Conservation (phyloP, 2,797 vertebrate species). For the Neostethus bicornis region DNA sequence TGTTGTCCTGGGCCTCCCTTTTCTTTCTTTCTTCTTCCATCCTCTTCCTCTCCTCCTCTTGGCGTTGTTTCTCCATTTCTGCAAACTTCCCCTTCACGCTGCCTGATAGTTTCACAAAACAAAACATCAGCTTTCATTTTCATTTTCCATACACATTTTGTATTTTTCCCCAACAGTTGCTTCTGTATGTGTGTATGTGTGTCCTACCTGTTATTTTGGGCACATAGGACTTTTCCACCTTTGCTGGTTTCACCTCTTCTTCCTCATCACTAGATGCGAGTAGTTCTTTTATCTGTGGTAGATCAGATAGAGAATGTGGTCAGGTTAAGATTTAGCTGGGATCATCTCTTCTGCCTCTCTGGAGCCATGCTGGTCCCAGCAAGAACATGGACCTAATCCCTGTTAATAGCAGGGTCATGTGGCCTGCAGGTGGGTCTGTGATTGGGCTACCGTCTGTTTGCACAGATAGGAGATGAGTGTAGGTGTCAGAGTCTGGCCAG, state of each 20-base stretch:
- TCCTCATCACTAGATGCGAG: conserved; percentile 96
- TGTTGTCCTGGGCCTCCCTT: conserved; percentile 89
- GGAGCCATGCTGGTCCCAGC: conserved; percentile 78
- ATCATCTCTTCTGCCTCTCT: conserved; percentile 78
- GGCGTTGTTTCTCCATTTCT: conserved; percentile 97
- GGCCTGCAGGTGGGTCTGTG: conserved; percentile 53
- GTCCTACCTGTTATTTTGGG: conserved; percentile 96
- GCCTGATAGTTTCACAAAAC: conserved; percentile 77
- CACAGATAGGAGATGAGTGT: conserved; percentile 63
- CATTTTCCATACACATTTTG: background rate
- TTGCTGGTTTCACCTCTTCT: conserved; percentile 85
- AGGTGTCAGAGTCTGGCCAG: conserved; percentile 44
- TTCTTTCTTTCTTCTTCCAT: conserved; percentile 91
- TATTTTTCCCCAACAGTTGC: background rate
- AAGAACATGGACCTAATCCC: conserved; percentile 76
- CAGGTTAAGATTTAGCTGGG: conserved; percentile 76
- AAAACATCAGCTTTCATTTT: conserved; percentile 35
- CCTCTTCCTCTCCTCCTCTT: conserved; percentile 90
- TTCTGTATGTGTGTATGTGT: accelerated
- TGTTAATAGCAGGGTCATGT: conserved; percentile 73
- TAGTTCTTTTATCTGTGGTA: conserved; percentile 92
- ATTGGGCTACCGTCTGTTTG: conserved; percentile 68
- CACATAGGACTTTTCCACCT: conserved; percentile 93
- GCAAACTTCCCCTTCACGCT: conserved; percentile 98
- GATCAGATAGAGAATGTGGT: conserved; percentile 66